Conservation (phyloP, 2,113 vertebrate species). For the Theristicus caerulescens region DNA sequence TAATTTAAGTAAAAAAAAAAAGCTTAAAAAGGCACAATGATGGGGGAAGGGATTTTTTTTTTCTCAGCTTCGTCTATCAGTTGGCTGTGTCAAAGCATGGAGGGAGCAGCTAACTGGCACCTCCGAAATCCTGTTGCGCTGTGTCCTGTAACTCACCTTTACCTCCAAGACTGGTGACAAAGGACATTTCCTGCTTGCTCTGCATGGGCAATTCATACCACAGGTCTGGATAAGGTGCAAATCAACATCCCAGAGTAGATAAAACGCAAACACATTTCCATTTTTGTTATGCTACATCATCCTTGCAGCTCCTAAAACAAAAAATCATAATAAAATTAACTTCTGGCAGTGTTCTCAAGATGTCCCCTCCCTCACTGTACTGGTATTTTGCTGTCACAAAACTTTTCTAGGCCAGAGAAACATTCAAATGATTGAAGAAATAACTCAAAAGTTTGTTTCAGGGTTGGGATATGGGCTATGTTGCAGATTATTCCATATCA, state of each 20-base stretch:
- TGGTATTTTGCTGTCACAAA: neutral
- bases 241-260: neutral
- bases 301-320: neutral
- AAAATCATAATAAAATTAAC: neutral
- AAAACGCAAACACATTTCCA: neutral
- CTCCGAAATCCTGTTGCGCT: neutral
- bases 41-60: neutral
- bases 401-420: neutral
- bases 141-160: neutral
- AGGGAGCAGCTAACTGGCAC: neutral
- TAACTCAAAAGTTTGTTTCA: neutral
- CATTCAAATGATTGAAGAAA: neutral
- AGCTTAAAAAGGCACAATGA: neutral
- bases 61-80: neutral
- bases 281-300: neutral
- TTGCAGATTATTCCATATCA: neutral
- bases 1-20: neutral
- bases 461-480: neutral
- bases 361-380: fast-evolving
- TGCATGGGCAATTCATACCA: neutral
- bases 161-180: neutral
- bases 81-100: neutral
- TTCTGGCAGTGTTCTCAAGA: neutral
- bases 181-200: neutral
- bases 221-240: neutral